Base-by-base conservation (phyloP, 1,140 invertebrate genomes). In the Cataglyphis hispanica region DNA sequence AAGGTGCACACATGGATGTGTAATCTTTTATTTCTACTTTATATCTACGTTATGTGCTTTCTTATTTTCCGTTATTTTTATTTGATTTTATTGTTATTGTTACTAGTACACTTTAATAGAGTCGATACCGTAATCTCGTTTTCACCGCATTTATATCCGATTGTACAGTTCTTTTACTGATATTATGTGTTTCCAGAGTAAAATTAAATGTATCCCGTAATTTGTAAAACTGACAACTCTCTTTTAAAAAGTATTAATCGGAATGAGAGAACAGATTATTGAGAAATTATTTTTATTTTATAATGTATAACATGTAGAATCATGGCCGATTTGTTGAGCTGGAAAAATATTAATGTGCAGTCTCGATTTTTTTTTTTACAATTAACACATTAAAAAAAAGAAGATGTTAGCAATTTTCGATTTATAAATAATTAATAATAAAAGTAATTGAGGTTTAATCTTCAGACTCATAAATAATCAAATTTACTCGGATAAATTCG, bases 11-110 rank as follows among this genome's bases (percentile, higher is more conserved):
- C 7, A 22, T 60, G 19, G 8, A 60, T 22, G n/a, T 53, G 8
- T 72, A 46, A 74, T 61, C 34, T 31, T 6, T 83, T 83, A 72
- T 72, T 83, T 60, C 25, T 72, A 60, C 53, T 72, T 72, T n/a
- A n/a, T n/a, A 83, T 50, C 58, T 53, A 60, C 67, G 43, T 81
- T 58, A 58, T 46, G 16, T 31, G 69, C 74, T 83, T 25, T 43
- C 22, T 37, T 53, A 74, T 83, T 74, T 43, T 16, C 25, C 53
- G 25, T 80, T 69, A 81, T 83, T 74, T 83, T 61, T 19, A 37
- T 50, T 60, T 43, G 50, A n/a, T 10, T 43, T 37, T 61, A 83
- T 74, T 83, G 78, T 75, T 75, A 75, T 60, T 60, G 31, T 83
- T 83, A 84, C 10, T 74, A n/a, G 10, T 50, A 61, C 13, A 34